These are phyloP conservation scores for Grus americana DNA, from an alignment of 2,113 vertebrate genomes.

Conservation along the genomic window DNA sequence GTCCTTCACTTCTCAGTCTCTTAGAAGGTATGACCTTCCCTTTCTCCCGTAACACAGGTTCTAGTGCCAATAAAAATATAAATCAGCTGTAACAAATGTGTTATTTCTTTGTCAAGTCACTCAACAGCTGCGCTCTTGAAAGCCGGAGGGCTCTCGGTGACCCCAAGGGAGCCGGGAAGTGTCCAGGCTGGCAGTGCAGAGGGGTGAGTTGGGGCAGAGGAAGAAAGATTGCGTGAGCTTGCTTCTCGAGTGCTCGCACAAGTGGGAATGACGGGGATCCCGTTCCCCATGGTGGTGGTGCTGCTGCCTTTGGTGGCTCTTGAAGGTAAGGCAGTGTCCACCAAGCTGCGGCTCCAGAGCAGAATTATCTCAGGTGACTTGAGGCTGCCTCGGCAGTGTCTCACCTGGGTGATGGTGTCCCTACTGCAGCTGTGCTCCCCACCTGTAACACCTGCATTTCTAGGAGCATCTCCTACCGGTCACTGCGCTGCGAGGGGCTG, in stretches of 20 bases:
- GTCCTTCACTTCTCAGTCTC: background rate
- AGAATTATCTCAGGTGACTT: background rate
- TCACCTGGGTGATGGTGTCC: background rate
- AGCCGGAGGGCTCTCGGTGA: background rate
- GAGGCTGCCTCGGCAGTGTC: background rate
- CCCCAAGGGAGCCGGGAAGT: rapidly evolving
- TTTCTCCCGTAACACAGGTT: background rate
- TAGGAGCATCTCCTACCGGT: background rate
- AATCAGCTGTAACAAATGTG: background rate
- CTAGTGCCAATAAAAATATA: background rate
- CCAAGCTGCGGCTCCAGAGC: background rate
- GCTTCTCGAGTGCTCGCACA: rapidly evolving
- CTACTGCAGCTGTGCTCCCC: rapidly evolving
- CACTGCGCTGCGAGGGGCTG: rapidly evolving
- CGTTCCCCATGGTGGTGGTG: background rate
- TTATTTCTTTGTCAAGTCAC: background rate
- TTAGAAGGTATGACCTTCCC: background rate
- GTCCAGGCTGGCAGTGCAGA: background rate
- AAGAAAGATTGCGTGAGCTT: background rate
- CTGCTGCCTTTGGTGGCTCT: background rate
- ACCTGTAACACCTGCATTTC: background rate
- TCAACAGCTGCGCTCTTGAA: background rate
- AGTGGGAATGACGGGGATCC: background rate
- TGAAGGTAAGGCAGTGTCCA: background rate
- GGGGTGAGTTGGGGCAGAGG: background rate